phyloP scores from a whole-genome alignment of 2,797 vertebrate species.

The Centroberyx gerrardi region DNA sequence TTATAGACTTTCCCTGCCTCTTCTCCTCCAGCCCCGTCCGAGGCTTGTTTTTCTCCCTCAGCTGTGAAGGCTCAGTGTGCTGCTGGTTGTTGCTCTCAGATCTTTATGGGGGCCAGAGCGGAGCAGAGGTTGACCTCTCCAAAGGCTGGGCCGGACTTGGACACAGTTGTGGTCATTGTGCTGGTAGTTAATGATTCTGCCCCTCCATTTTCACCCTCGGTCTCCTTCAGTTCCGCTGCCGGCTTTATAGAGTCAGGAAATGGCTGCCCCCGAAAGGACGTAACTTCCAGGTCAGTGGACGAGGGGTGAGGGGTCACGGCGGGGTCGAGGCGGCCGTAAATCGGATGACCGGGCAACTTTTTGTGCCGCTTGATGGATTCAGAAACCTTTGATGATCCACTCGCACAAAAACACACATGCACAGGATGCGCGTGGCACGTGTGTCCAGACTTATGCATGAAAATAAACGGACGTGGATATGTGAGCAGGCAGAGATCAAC shows the following conservation, averaged over 20 bases:
- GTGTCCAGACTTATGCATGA: conserved; percentile 9
- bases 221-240: conserved; percentile 75
- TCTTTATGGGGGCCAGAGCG: conserved; percentile 38
- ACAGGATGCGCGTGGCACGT: conserved; percentile 51
- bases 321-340: conserved; percentile 74
- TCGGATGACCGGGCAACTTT: conserved; percentile 58
- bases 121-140: conserved; percentile 72
- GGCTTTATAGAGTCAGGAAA: conserved; percentile 82
- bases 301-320: conserved; percentile 72
- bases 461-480: not conserved
- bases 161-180: conserved; percentile 82
- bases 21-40: conserved; percentile 46
- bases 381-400: conserved; percentile 18
- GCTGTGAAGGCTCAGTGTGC: conserved; percentile 52
- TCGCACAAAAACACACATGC: conserved; percentile 3
- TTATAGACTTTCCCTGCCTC: conserved; percentile 55
- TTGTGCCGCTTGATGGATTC: conserved; percentile 36
- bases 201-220: conserved; percentile 71
- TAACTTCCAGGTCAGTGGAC: conserved; percentile 84
- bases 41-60: conserved; percentile 36
- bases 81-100: conserved; percentile 52
- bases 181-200: conserved; percentile 81
- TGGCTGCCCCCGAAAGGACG: conserved; percentile 73
- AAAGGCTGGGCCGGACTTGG: conserved; percentile 74
- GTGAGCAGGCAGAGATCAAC: conserved; percentile 14